Conservation (phyloP, 2,113 vertebrate genomes). For the Pachyramphus minor region DNA sequence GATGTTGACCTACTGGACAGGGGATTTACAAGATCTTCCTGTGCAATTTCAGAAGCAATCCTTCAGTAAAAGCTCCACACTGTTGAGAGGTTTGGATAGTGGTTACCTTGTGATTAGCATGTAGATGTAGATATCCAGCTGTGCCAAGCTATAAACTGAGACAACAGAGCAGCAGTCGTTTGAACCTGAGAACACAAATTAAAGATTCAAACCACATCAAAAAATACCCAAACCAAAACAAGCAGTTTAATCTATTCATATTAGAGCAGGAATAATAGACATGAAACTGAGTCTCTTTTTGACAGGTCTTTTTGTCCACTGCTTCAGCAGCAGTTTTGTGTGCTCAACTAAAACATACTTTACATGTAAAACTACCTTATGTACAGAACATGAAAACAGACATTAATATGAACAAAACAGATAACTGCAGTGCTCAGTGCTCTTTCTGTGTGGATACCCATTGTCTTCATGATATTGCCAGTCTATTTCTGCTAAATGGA, state of each 20-base stretch:
- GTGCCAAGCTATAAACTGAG: not conserved
- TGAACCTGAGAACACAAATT: not conserved
- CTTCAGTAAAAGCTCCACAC: not conserved
- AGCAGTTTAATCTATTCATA: not conserved
- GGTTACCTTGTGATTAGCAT: not conserved
- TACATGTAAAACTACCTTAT: not conserved
- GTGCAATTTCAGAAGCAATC: not conserved
- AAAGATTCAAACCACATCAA: not conserved
- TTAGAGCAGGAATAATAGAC: not conserved
- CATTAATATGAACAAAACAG: not conserved
- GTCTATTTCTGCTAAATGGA: conserved; percentile 42
- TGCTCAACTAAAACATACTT: not conserved
- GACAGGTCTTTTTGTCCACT: not conserved
- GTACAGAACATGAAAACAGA: not conserved
- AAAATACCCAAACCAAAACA: not conserved
- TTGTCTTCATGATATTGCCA: not conserved
- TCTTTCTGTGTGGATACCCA: not conserved
- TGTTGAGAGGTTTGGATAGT: not conserved
- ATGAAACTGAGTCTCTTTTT: not conserved
- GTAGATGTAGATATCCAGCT: not conserved
- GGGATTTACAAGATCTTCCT: not conserved
- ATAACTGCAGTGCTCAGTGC: not conserved
- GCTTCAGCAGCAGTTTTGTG: not conserved
- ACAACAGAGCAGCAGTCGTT: not conserved
- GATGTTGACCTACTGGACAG: not conserved